A percentile compares a stretch with the other conserved stretches of the same genome.
phyloP scores from a whole-genome alignment of 2,113 vertebrate genomes.

The Melanostigma gelatinosum region DNA sequence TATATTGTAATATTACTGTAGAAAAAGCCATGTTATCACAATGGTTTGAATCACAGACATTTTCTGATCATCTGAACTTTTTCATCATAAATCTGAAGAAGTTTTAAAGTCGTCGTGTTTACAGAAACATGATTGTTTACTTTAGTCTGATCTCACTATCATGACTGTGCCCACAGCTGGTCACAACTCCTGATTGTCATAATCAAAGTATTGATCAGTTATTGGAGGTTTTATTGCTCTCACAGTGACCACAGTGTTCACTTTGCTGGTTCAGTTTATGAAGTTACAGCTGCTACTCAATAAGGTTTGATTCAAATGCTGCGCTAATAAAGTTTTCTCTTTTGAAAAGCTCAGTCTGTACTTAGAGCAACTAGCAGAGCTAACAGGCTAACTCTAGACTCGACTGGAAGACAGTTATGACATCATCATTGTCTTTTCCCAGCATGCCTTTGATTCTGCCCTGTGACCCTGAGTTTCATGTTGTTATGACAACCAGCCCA shows the following conservation, averaged over 20 bases:
- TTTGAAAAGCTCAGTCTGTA: neutral
- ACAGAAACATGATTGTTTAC: neutral
- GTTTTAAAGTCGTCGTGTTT: neutral
- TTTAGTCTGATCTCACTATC: neutral
- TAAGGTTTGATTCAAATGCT: constrained; percentile 41
- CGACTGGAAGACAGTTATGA: constrained; percentile 49
- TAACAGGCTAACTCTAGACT: constrained; percentile 38
- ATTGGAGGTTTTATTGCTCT: constrained; percentile 64
- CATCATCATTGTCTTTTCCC: constrained; percentile 12
- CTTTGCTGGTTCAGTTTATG: constrained; percentile 44
- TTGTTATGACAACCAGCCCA: constrained; percentile 46
- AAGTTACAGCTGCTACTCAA: constrained; percentile 28
- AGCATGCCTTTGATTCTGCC: constrained; percentile 54
- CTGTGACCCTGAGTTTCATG: constrained; percentile 66
- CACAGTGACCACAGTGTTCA: constrained; percentile 44
- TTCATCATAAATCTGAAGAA: too few species aligned
- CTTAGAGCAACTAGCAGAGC: constrained; percentile 34
- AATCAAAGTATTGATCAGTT: constrained; percentile 27
- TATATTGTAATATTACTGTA: neutral
- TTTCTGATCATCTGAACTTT: neutral
- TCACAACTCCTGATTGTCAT: constrained; percentile 56
- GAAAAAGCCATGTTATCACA: neutral
- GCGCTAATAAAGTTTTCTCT: constrained; percentile 7
- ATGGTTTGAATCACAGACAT: neutral
- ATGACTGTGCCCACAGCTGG: constrained; percentile 2